Base-by-base conservation (phyloP, 1,140 invertebrate species). In the Calliopsis andreniformis region DNA sequence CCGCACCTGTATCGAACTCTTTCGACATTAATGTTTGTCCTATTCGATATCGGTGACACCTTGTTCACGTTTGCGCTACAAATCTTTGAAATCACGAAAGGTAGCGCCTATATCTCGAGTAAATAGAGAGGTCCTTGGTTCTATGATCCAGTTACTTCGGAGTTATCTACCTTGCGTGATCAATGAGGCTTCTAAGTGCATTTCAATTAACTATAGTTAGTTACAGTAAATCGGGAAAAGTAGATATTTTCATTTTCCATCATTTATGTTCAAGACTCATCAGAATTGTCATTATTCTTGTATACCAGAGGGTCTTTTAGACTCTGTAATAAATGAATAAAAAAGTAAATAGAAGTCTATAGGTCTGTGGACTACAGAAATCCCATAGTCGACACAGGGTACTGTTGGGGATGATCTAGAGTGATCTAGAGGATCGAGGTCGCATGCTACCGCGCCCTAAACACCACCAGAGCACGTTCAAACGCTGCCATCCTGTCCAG, bases 1-100 rank as follows among this genome's bases (percentile, higher is more conserved):
- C 85, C 86, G 78, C 86, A 73, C 85, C 86, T 87, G 61, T 83
- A 72, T 76, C 35, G 4, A 18, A 30, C 35, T 32, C 76, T 62
- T 35, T 51, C 67, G 35, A 28, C n/a, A 28, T 42, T 79, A 76
- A 81, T 76, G 64, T 7, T 18, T 45, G 39, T 49, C 39, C 49
- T 14, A 68, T 28, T 69, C 66, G 77, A 77, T 67, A 76, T 45
- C 56, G 18, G 35, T 25, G 59, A 66, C 43, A 5, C 49, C 43
- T 28, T 39, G 58, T 66, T 63, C 20, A 14, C 28, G 20, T 43
- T 25, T 8, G 18, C 64, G 16, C 42, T 28, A 25, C 39, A 67
- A 56, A 69, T 69, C 43, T 39, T 61, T 23, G 64, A 76, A 69
- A 76, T 69, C 73, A 76, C 73, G 73, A 51, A 76, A 51, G n/a